phyloP scores from a whole-genome alignment of 2,888 invertebrate species.

The Hyposoter didymator region DNA sequence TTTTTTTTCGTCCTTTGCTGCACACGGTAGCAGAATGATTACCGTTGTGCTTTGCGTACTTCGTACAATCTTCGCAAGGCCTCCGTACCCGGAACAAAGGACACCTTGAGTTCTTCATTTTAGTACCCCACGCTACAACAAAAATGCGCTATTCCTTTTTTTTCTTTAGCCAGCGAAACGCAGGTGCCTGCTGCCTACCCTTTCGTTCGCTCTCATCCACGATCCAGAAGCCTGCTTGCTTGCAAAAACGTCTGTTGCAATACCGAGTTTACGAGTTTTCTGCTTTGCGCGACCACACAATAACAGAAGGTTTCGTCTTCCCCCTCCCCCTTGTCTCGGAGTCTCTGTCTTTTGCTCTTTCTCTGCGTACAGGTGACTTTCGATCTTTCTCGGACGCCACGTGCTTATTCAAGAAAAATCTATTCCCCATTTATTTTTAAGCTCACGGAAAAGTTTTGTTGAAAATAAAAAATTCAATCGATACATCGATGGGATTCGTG shows the following conservation, averaged over 20 bases:
- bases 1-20: slow-evolving; percentile 32
- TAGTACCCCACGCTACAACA: slow-evolving; percentile 48
- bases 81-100: slow-evolving; percentile 62
- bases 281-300: slow-evolving; percentile 14
- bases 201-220: not conserved
- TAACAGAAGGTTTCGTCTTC: slow-evolving; percentile 4
- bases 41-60: slow-evolving; percentile 44
- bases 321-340: not conserved
- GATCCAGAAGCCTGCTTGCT: not conserved
- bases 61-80: slow-evolving; percentile 61
- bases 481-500: not conserved
- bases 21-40: slow-evolving; percentile 28
- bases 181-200: not conserved
- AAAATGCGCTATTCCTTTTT: slow-evolving; percentile 41
- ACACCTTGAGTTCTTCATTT: slow-evolving; percentile 58
- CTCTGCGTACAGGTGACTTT: slow-evolving; percentile 60
- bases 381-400: slow-evolving; percentile 66
- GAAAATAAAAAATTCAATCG: slow-evolving; percentile 66
- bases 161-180: slow-evolving; percentile 13
- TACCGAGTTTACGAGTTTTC: slow-evolving; percentile 19
- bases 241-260: slow-evolving; percentile 16
- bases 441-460: slow-evolving; percentile 83
- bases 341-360: slow-evolving; percentile 36
- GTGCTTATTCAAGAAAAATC: slow-evolving; percentile 85
- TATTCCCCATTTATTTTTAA: slow-evolving; percentile 83